Percentiles rank a stretch among this genome's conserved stretches.
These are phyloP conservation scores for Crypturellus tataupa DNA, from an alignment of 2,797 vertebrate genomes.

Conservation along the genomic window DNA sequence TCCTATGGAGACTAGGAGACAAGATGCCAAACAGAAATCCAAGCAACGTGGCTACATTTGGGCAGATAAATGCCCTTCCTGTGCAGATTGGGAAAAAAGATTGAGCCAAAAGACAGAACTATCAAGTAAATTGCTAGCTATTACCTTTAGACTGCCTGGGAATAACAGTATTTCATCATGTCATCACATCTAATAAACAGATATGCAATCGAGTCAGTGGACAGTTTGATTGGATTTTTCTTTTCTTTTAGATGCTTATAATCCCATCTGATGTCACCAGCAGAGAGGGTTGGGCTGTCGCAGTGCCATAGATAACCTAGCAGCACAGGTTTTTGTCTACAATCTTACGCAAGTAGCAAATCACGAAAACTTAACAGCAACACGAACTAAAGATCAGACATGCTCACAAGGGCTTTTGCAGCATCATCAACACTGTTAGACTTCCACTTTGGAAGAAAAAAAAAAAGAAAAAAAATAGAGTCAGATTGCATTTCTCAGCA, in stretches of 20 bases:
- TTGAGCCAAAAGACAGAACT: not conserved
- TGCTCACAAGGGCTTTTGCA: not conserved
- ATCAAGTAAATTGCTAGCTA: constrained; percentile 28
- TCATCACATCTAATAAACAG: constrained; percentile 55
- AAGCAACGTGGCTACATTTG: constrained; percentile 22
- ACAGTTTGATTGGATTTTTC: constrained; percentile 55
- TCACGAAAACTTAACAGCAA: constrained; percentile 27
- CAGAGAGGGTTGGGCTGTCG: not conserved
- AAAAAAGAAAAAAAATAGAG: not conserved
- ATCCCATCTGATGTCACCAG: constrained; percentile 12
- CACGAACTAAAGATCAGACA: not conserved
- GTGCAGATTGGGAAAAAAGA: not conserved
- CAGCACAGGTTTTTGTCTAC: constrained; percentile 13
- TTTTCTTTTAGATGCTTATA: constrained; percentile 43
- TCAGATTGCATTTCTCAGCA: not conserved
- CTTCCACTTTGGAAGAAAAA: no score
- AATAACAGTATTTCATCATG: constrained; percentile 37
- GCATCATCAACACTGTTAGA: not conserved
- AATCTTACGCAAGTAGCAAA: constrained; percentile 1
- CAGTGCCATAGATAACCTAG: constrained; percentile 12
- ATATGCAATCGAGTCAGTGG: constrained; percentile 34
- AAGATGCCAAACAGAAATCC: constrained; percentile 36
- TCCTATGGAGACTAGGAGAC: constrained; percentile 9
- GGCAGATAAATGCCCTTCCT: constrained; percentile 40
- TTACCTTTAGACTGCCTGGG: constrained; percentile 29